These are phyloP conservation scores for Metallyticus violacea DNA, from an alignment of 2,888 invertebrate species.

Conservation along the genomic window DNA sequence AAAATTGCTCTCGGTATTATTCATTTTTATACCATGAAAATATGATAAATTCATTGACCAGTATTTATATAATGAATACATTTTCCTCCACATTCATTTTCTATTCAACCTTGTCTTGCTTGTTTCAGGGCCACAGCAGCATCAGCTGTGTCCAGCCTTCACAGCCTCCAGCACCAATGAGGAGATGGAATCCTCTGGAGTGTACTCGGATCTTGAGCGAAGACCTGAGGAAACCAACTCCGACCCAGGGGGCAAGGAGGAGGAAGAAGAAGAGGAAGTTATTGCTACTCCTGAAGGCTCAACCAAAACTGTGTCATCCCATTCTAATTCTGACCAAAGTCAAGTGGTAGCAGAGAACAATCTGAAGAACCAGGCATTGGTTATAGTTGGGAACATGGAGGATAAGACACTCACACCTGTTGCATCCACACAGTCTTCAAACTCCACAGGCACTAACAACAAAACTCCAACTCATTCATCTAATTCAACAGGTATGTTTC, in stretches of 20 bases:
- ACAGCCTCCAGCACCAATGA: constrained; percentile 57
- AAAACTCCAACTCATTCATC: background rate
- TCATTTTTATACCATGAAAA: too few relatives aligned
- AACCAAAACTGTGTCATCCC: constrained; percentile 51
- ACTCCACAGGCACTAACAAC: background rate
- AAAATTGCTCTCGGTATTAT: too few relatives aligned
- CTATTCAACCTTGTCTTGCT: too few relatives aligned
- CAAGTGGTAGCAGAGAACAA: constrained; percentile 18
- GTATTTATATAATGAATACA: too few relatives aligned
- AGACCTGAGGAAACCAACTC: constrained; percentile 56
- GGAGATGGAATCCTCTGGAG: constrained; percentile 88
- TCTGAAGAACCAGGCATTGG: background rate
- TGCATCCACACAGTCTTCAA: background rate
- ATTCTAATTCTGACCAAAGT: constrained; percentile 26
- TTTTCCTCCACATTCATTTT: too few relatives aligned
- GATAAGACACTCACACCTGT: background rate
- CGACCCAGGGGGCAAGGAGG: constrained; percentile 29
- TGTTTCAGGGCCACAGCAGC: constrained; percentile 1
- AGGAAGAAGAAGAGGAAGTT: background rate
- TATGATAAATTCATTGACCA: too few relatives aligned
- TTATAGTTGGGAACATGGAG: background rate
- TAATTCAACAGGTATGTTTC: background rate
- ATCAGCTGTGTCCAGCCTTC: constrained; percentile 43
- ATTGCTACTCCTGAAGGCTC: constrained; percentile 60
- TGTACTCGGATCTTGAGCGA: constrained; percentile 83